A percentile compares a stretch with the other conserved stretches of the same genome.
Conservation (phyloP, 2,888 invertebrate genomes). For the Ennomos quercinarius region DNA sequence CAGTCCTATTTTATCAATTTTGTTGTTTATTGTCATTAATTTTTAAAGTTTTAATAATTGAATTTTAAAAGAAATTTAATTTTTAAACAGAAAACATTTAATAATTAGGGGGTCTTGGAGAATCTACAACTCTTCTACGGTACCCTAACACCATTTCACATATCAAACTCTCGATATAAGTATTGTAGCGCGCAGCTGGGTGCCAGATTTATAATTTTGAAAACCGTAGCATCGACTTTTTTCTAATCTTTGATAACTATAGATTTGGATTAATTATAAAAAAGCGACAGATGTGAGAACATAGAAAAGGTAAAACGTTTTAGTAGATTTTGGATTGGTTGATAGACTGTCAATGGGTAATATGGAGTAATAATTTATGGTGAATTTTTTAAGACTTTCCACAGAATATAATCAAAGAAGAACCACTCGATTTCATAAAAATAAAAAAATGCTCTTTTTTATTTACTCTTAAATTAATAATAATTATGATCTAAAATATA, state of each 20-base stretch:
- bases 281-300: constrained; percentile 54
- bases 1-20: no score
- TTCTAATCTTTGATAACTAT: constrained; percentile 59
- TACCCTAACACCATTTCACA: constrained; percentile 47
- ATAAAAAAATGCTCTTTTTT: background rate
- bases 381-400: background rate
- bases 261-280: constrained; percentile 58
- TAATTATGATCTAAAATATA: no score
- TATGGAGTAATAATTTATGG: background rate
- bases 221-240: constrained; percentile 64
- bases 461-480: no score
- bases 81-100: no score
- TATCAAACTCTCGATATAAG: constrained; percentile 57
- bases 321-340: constrained; percentile 34
- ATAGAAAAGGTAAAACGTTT: constrained; percentile 4
- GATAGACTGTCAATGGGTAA: constrained; percentile 3
- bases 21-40: no score
- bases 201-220: constrained; percentile 64
- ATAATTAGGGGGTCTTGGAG: background rate
- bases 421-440: background rate
- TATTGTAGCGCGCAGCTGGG: constrained; percentile 65
- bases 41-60: no score
- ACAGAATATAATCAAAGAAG: no score
- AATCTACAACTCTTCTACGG: constrained; percentile 6
- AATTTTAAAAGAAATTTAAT: no score